phyloP scores from a whole-genome alignment of 2,797 vertebrate genomes.

The Rhincodon typus region DNA sequence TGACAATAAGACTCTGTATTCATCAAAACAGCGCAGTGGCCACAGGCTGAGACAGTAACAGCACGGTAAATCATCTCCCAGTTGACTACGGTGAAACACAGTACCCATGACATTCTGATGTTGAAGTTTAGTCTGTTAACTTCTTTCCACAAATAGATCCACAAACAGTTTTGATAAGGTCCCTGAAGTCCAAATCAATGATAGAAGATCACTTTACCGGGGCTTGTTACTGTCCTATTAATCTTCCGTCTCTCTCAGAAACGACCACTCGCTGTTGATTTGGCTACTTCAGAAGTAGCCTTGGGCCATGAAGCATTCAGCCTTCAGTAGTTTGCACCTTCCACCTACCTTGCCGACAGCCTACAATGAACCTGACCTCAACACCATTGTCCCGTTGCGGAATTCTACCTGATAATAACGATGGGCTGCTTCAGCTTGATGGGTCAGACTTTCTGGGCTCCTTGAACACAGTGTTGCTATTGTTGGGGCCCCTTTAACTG shows the following conservation, averaged over 20 bases:
- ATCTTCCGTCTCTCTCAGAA: conserved; percentile 43
- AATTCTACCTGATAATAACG: background rate
- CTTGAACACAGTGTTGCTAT: too few species aligned
- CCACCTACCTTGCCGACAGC: conserved; percentile 13
- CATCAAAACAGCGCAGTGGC: conserved; percentile 41
- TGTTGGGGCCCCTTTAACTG: background rate
- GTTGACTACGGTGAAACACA: background rate
- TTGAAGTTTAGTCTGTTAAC: conserved; percentile 39
- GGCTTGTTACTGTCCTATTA: conserved; percentile 43
- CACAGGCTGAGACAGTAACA: conserved; percentile 39
- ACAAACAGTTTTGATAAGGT: conserved; percentile 43
- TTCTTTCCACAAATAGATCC: conserved; percentile 22
- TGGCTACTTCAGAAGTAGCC: conserved; percentile 25
- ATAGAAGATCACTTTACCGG: conserved; percentile 45
- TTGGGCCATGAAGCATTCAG: conserved; percentile 40
- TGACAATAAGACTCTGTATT: conserved; percentile 48
- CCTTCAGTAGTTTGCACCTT: conserved; percentile 40
- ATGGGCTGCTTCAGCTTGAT: background rate
- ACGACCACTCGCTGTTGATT: conserved; percentile 40
- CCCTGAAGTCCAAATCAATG: conserved; percentile 44
- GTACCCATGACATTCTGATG: background rate
- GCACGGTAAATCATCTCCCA: background rate
- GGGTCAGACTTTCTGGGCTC: background rate
- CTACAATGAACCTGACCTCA: conserved; percentile 31
- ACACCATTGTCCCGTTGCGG: conserved; percentile 6